Evolutionary conservation across 2,888 invertebrate genomes (phyloP).

Genomic region (Eudemis profundana): DNA sequence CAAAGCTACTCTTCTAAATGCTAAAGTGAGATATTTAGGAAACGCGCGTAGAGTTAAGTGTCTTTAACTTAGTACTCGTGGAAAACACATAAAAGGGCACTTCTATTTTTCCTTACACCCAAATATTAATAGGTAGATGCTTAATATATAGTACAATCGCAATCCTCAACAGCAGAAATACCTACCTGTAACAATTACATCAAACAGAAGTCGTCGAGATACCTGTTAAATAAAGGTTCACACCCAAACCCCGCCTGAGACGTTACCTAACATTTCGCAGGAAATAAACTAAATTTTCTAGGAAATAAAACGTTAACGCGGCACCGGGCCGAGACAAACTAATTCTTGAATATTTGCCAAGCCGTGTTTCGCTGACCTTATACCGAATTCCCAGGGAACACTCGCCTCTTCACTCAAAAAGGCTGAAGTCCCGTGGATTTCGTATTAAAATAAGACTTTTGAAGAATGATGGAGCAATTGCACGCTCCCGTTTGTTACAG

Average conservation of each 20-base stretch:
- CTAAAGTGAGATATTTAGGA: too few species aligned
- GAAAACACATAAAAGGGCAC: too few species aligned
- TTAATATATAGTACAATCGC: too few species aligned
- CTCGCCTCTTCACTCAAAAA: not conserved
- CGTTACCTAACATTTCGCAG: constrained; percentile 22
- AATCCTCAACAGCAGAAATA: too few species aligned
- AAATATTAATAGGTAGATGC: too few species aligned
- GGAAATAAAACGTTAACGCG: constrained; percentile 41
- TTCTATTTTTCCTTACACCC: too few species aligned
- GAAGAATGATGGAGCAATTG: constrained; percentile 17
- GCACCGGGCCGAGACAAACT: constrained; percentile 38
- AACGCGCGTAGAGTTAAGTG: too few species aligned
- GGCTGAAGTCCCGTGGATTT: not conserved
- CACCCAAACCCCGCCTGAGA: constrained; percentile 11
- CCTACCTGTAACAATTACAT: not conserved
- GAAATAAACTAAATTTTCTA: constrained; percentile 37
- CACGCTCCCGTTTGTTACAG: constrained; percentile 35
- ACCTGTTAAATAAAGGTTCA: constrained; percentile 3
- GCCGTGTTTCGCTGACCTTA: constrained; percentile 37
- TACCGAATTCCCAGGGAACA: constrained; percentile 21
- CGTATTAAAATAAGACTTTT: not conserved
- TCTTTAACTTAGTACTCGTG: too few species aligned
- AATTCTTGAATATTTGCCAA: constrained; percentile 44
- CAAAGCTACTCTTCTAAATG: too few species aligned
- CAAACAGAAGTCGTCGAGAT: not conserved